phyloP scores from a whole-genome alignment of 2,888 invertebrate genomes.

The Cremastobaeus sp. region DNA sequence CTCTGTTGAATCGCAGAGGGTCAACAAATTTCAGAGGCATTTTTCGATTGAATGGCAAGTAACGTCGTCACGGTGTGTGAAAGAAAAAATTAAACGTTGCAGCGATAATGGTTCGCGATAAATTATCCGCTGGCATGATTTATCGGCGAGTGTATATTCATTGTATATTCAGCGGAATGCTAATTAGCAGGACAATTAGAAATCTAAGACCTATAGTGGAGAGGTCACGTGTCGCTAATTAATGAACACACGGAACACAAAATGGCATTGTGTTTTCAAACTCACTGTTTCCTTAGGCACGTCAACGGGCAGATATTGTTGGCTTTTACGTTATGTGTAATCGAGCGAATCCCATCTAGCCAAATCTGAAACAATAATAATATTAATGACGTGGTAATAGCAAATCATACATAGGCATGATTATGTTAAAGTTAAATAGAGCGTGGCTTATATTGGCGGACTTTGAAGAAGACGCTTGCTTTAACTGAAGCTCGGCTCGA shows the following conservation, averaged over 20 bases:
- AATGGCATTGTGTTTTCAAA: slow-evolving; percentile 73
- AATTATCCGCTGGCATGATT: neutral
- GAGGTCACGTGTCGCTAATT: no score
- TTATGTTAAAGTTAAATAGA: no score
- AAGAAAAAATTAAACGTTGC: slow-evolving; percentile 7
- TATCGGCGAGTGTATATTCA: no score
- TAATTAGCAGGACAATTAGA: slow-evolving; percentile 6
- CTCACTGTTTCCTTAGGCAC: slow-evolving; percentile 99
- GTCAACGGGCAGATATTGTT: slow-evolving; percentile 99
- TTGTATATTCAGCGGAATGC: slow-evolving; percentile 15
- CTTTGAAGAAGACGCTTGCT: no score
- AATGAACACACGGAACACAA: slow-evolving; percentile 4
- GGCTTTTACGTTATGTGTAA: slow-evolving; percentile 99
- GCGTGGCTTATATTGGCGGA: no score
- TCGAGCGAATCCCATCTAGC: slow-evolving; percentile 95
- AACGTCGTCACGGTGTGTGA: no score
- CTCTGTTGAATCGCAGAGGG: no score
- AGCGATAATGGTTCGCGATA: neutral
- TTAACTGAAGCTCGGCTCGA: no score
- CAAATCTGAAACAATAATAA: slow-evolving; percentile 86
- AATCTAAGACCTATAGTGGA: neutral
- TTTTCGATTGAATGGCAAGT: no score
- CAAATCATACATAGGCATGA: slow-evolving; percentile 37
- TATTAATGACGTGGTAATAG: no score
- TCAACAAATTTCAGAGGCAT: no score